Base-by-base conservation (phyloP, 2,888 invertebrate genomes). In the Scaptomyza flava region DNA sequence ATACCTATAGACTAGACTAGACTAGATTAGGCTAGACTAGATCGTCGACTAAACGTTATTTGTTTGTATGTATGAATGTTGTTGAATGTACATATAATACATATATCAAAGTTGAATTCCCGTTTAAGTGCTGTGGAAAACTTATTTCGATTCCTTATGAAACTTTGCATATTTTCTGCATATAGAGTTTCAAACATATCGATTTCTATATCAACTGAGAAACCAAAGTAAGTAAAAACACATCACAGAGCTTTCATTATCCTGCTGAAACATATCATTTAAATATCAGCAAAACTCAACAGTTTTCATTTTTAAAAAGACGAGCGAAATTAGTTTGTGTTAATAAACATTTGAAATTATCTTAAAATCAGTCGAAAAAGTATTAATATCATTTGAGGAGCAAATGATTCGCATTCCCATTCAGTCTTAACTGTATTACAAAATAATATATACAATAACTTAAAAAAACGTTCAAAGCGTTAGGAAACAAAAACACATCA, bases 121-220 rank as follows among this genome's bases (percentile, higher is more conserved):
- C 58, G 56, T 64, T 71, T 67, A 79, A 71, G 70, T 73, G 82
- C 85, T 81, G 73, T 72, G 82, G 70, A 70, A 68, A 68, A 23
- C 45, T 33, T 47, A 43, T 27, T 61, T 68, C 48, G 56, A 63
- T 52, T 52, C 54, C 23, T 36, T 27, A 23, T 38, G 27, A 48
- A 43, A 50, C 43, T 30, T 30, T 33, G 47, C 54, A 62, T 50
- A 62, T 54, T 59, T 53, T 48, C 52, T 34, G 30, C 43, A 57
- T 36, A 50, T 33, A 47, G 8, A 66, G 50, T 57, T 45, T 34
- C 43, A 41, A 42, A 62, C 81, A 79, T 83, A 79, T 79, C 78
- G 46, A n/a, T 52, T 58, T 43, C 47, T 51, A 58, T 72, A 65
- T 77, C 58, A 61, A 54, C 20, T 33, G 20, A 20, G 33, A 48